Evolutionary conservation across 1,140 invertebrate genomes (phyloP), one percentile per base, ranked within the genome.

Genomic region (Penaeus indicus): DNA sequence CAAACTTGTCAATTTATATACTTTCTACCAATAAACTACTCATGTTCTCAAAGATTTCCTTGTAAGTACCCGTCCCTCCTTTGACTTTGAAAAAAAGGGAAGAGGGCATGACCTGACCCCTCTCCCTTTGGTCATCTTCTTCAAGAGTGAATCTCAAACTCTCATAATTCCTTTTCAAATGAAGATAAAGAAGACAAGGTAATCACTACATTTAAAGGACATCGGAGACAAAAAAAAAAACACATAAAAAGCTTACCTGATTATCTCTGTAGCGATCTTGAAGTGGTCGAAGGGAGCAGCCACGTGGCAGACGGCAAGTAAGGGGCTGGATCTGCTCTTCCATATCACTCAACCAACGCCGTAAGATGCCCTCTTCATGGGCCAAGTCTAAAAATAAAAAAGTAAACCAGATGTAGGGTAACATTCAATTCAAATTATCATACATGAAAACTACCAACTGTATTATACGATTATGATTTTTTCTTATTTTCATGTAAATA

Each of bases 311-410:
- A 91, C 79, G 91, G 87, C 19, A 94, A 79, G 25, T 91, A 77
- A 63, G 86, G 77, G 91, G 93, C 92, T 90, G 89, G 69, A 90
- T 90, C 64, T 90, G 89, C 42, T 88, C 89, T 62, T 90, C 89
- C 93, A 95, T 95, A 84, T 94, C 94, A 91, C 94, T 94, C 77
- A 96, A 93, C 95, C 95, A 96, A 83, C 94, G 94, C 21, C 94
- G 93, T 72, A 97, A 93, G 92, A 95, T 95, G 69, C 95, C 95
- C 22, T 96, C 94, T 92, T 96, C 95, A 90, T 95, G 95, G 47
- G 95, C 94, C 25, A 96, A 94, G 92, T 96, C 95, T 96, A 89
- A 88, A 92, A 93, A 85, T 91, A 90, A 90, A 90, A 86, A 75
- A 86, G 82, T 90, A 62, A 89, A 38, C 32, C 63, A 38, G 22